Evolutionary conservation across 2,113 vertebrate genomes (phyloP), one percentile per base, ranked within the genome.

Genomic region (Azemiops feae): DNA sequence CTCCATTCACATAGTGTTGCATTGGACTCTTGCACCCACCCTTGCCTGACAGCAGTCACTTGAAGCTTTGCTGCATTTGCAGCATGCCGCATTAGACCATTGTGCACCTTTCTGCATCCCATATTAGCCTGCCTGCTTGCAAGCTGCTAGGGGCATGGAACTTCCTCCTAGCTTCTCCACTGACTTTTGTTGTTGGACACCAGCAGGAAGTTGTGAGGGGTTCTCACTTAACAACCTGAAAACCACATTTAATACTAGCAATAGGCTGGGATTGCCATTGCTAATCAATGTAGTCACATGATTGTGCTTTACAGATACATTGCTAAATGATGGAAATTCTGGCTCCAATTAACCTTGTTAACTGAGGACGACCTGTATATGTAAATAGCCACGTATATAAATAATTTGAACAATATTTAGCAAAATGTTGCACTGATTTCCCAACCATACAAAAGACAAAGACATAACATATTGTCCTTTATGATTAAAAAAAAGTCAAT

Each of bases 371-470:
- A 64, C 10, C 85, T 45, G 0, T 85, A 85, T 39, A 45, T 43
- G 81, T 43, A 92, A 7, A 89, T 91, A 89, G 88, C 22, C 22
- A 45, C 43, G 87, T 93, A 93, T 94, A 25, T 43, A 92, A 18
- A 50, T 50, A 50, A 50, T 50, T 50, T 50, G 96, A 94, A 97
- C 96, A 97, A 96, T 97, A 97, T 93, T 96, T 94, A 98, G 98
- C 97, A 97, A 98, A 98, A 97, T 97, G 95, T 97, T 97, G 93
- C 94, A 96, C 91, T 97, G 95, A 94, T 95, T 97, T 97, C 95
- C 95, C 95, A 95, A 93, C 96, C 95, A 96, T 14, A 96, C 97
- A 97, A 97, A 98, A 97, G 96, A 97, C 97, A 96, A 97, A 97
- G 96, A 97, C 96, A 96, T 92, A 96, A 96, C 94, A 97, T 95